These are phyloP conservation scores for Dastarcus helophoroides DNA, from an alignment of 2,888 invertebrate genomes.

Conservation along the genomic window DNA sequence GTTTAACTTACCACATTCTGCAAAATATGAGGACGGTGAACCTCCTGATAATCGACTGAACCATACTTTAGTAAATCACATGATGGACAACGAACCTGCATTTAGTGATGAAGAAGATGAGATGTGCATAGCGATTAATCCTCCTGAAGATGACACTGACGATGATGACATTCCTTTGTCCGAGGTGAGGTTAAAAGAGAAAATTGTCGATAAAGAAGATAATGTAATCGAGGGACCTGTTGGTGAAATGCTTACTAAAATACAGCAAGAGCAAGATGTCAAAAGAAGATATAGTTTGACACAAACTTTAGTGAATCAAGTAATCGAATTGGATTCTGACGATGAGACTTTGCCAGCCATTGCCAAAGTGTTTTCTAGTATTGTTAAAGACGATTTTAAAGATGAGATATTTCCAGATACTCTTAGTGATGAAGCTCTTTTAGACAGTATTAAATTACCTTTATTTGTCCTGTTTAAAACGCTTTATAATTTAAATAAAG, in stretches of 20 bases:
- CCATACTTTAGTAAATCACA: constrained; percentile 34
- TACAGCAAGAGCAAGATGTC: constrained; percentile 46
- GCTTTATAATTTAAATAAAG: constrained; percentile 56
- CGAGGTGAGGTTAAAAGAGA: constrained; percentile 57
- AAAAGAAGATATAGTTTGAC: constrained; percentile 52
- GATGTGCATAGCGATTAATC: constrained; percentile 30
- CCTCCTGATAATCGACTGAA: constrained; percentile 4
- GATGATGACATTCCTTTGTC: constrained; percentile 70
- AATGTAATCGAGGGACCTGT: constrained; percentile 44
- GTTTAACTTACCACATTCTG: constrained; percentile 10
- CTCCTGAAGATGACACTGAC: constrained; percentile 51
- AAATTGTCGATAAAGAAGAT: constrained; percentile 31
- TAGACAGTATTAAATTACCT: constrained; percentile 65
- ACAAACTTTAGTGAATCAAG: constrained; percentile 50
- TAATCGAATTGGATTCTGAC: constrained; percentile 50
- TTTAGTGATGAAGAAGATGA: constrained; percentile 84
- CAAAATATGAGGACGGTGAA: constrained; percentile 23
- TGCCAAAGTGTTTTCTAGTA: constrained; percentile 47
- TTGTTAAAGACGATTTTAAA: constrained; percentile 41
- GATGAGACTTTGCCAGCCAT: constrained; percentile 46
- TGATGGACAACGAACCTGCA: constrained; percentile 54
- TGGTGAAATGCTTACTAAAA: constrained; percentile 42
- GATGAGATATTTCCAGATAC: constrained; percentile 40
- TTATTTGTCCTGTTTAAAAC: constrained; percentile 81
- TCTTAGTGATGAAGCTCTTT: constrained; percentile 50